These are phyloP conservation scores for Petrophora chlorosata DNA, from an alignment of 2,888 invertebrate species.

Conservation along the genomic window DNA sequence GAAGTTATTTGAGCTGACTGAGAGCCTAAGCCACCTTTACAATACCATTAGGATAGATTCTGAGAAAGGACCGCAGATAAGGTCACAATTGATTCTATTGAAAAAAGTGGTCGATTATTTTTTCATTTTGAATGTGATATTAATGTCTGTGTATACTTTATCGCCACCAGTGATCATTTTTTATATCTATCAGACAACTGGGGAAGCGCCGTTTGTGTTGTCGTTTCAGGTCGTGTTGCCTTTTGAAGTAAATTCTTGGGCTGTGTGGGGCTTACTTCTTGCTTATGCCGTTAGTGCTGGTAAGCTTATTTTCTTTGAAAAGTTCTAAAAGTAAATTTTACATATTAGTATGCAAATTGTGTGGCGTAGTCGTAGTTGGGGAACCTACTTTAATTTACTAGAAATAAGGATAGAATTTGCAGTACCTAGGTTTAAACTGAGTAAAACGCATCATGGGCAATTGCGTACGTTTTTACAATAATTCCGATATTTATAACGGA, in stretches of 20 bases:
- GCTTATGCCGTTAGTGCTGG: too few species aligned
- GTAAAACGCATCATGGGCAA: too few species aligned
- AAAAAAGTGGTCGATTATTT: slow-evolving; percentile 60
- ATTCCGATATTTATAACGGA: too few species aligned
- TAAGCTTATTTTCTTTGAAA: too few species aligned
- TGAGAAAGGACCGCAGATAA: slow-evolving; percentile 45
- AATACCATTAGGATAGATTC: slow-evolving; percentile 43
- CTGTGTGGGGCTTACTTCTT: slow-evolving; percentile 58
- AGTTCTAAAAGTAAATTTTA: too few species aligned
- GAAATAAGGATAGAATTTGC: too few species aligned
- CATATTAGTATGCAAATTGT: too few species aligned
- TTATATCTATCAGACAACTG: slow-evolving; percentile 48
- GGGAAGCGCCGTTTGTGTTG: slow-evolving; percentile 47
- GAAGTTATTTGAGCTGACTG: slow-evolving; percentile 50
- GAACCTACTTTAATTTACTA: too few species aligned
- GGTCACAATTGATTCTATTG: slow-evolving; percentile 48
- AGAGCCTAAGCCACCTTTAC: slow-evolving; percentile 49
- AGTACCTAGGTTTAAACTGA: too few species aligned
- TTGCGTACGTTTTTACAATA: too few species aligned
- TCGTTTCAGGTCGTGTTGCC: slow-evolving; percentile 65
- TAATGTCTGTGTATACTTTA: slow-evolving; percentile 69
- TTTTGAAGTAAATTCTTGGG: slow-evolving; percentile 57
- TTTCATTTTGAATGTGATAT: slow-evolving; percentile 56
- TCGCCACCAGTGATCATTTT: slow-evolving; percentile 54
- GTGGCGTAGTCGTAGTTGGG: too few species aligned